Conservation (phyloP, 1,140 invertebrate genomes). For the Gryon sp. region DNA sequence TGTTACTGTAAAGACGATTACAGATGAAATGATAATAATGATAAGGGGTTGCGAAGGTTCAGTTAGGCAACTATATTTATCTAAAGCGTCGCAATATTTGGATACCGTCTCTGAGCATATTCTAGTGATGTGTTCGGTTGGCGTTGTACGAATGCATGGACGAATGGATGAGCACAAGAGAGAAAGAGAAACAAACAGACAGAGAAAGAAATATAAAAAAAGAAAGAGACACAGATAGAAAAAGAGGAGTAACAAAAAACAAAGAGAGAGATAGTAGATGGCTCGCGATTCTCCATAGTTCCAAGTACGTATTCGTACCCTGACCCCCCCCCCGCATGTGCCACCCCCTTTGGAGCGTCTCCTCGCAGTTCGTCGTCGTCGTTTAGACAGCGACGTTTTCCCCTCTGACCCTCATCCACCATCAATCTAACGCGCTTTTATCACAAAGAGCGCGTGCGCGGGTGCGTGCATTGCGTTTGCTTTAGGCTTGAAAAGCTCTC, state of each 20-base stretch:
- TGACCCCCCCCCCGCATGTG: too few species aligned
- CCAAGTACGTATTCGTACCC: constrained; percentile 33
- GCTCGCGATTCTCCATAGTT: constrained; percentile 20
- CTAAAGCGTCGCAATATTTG: constrained; percentile 68
- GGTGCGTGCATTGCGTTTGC: constrained; percentile 63
- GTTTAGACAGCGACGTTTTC: constrained; percentile 56
- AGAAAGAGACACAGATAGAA: not conserved
- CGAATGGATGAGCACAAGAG: constrained; percentile 24
- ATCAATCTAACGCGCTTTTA: constrained; percentile 67
- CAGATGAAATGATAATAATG: constrained; percentile 52
- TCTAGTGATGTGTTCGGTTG: constrained; percentile 49
- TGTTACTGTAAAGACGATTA: constrained; percentile 42
- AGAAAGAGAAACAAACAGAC: not conserved
- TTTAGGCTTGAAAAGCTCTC: too few species aligned
- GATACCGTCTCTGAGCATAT: constrained; percentile 56
- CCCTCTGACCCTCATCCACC: constrained; percentile 52
- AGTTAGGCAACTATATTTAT: constrained; percentile 69
- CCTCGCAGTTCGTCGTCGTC: constrained; percentile 32
- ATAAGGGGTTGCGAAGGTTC: constrained; percentile 60
- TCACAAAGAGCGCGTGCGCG: constrained; percentile 72
- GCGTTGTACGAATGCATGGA: constrained; percentile 49
- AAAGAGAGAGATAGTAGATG: not conserved
- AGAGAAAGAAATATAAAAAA: not conserved
- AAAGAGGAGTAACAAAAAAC: not conserved
- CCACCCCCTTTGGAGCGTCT: constrained; percentile 19